Evolutionary conservation across 2,888 invertebrate genomes (phyloP), one percentile per base, ranked within the genome.

Genomic region (Drosophila subsilvestris): DNA sequence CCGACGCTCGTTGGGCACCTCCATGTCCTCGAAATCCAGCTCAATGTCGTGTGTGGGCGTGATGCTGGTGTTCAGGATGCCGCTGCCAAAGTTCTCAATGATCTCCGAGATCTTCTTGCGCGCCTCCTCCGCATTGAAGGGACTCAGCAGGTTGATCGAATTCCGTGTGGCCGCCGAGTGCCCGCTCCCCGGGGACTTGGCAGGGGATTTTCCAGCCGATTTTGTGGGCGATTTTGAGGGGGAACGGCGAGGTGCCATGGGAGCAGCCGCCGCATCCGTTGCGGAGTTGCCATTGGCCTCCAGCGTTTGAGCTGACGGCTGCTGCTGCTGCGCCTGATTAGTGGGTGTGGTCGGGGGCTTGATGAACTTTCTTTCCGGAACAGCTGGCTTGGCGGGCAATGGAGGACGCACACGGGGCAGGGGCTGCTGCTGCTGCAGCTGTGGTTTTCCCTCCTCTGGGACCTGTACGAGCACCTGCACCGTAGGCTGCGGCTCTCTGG

Each of bases 31-130:
- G 44, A 88, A 88, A 68, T 90, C 89, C 20, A 88, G 73, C 43
- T 89, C 89, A 14, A 90, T 80, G 56, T 89, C 89, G 32, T 89
- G 86, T 44, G 88, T 89, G 32, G 89, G 89, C 18, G 90, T 89
- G 9, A 89, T 84, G 59, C 88, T 85, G 3, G 89, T 88, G 63
- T 86, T 90, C 14, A 96, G 95, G 42, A 97, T 94, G 63, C 96
- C 96, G 76, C 96, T 96, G 70, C 98, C 98, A 90, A 98, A 97
- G 1, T 97, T 97, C 48, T 97, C 97, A 96, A 98, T 97, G 88
- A 98, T 98, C 93, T 98, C 97, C 53, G 97, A 97, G 87, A 98
- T 98, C 93, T 98, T 97, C 25, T 97, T 97, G 97, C 98, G 98
- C 0, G 91, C 90, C 93, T 98, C 98, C 93, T 98, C 97, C 91